Conservation (phyloP, 2,797 vertebrate genomes). For the Hylomyscus alleni region DNA sequence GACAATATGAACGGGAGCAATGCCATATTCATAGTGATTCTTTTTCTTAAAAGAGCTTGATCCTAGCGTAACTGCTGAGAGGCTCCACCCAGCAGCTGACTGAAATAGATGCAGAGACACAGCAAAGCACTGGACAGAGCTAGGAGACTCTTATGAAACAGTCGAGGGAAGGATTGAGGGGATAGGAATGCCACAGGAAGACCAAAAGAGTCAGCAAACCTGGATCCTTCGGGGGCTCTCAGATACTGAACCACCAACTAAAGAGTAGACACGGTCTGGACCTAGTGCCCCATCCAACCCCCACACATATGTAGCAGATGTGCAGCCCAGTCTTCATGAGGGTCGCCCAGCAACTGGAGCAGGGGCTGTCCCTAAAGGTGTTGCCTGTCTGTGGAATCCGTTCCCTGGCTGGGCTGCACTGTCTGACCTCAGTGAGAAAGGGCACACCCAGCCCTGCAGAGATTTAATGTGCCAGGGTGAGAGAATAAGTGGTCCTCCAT, state of each 20-base stretch:
- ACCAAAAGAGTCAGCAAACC: not conserved
- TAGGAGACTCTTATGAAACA: not conserved
- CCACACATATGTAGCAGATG: not conserved
- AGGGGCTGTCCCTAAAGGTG: not conserved
- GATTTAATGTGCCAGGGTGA: not conserved
- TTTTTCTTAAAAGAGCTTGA: not conserved
- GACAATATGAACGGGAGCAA: conserved; percentile 49
- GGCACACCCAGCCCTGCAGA: not conserved
- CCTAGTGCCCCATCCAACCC: not conserved
- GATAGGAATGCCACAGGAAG: not conserved
- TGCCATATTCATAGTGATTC: not conserved
- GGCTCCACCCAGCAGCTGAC: not conserved
- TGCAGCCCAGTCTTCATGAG: not conserved
- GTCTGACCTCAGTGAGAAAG: not conserved
- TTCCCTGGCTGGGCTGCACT: not conserved
- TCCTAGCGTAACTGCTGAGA: not conserved
- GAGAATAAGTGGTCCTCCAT: not conserved
- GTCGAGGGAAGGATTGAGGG: not conserved
- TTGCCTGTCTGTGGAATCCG: not conserved
- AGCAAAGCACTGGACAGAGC: not conserved
- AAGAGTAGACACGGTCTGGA: not conserved
- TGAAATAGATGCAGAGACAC: not conserved
- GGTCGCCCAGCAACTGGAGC: not conserved
- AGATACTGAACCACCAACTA: not conserved
- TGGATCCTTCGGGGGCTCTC: not conserved